Conservation (phyloP, 2,888 invertebrate genomes). For the Agrilus mali region DNA sequence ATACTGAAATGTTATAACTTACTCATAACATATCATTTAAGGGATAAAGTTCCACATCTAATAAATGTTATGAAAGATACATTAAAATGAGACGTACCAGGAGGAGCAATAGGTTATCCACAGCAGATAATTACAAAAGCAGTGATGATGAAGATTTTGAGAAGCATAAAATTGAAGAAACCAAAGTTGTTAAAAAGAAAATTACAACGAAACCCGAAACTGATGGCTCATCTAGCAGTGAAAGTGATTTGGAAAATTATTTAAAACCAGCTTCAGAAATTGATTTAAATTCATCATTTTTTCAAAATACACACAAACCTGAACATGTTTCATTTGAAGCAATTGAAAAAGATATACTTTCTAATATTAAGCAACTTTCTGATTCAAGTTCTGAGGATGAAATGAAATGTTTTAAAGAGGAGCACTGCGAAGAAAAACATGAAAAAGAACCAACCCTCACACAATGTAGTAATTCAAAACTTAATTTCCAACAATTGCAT, state of each 20-base stretch:
- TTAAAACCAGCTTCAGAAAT: conserved; percentile 40
- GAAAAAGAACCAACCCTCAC: not conserved
- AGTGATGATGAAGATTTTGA: conserved; percentile 4
- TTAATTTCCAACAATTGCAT: conserved; percentile 43
- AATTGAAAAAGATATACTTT: conserved; percentile 28
- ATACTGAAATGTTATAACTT: too few species aligned
- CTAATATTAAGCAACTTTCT: conserved; percentile 26
- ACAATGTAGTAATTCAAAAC: conserved; percentile 7
- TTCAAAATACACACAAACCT: conserved; percentile 21
- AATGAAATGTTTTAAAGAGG: conserved; percentile 4
- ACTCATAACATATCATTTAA: too few species aligned
- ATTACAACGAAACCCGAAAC: not conserved
- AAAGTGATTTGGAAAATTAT: conserved; percentile 41
- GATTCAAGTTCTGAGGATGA: conserved; percentile 24
- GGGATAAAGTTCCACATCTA: too few species aligned
- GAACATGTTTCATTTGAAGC: conserved; percentile 18
- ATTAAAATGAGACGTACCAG: conserved; percentile 7
- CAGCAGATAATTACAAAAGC: not conserved
- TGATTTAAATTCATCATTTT: conserved; percentile 43
- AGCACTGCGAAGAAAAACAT: conserved; percentile 1
- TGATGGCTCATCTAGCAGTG: conserved; percentile 26
- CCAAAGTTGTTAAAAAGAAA: not conserved
- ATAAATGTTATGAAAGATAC: not conserved
- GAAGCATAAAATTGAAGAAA: not conserved
- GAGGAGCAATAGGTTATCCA: not conserved